Conservation (phyloP, 1,140 invertebrate genomes). For the Drosophila jambulina region DNA sequence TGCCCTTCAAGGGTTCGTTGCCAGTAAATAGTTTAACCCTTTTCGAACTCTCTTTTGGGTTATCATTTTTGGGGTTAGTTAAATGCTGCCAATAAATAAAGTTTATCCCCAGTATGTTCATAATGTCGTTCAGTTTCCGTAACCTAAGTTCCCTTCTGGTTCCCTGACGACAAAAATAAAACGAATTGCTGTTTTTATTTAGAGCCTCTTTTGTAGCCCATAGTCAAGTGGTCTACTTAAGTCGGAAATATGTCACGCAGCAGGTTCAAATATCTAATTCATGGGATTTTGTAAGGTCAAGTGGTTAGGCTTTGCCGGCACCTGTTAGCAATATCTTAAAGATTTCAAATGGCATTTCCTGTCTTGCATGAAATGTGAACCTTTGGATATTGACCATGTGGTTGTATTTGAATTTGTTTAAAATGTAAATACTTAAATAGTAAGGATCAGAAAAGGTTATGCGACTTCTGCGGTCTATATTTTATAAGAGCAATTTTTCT, state of each 20-base stretch:
- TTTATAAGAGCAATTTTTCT: no score
- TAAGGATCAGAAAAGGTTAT: background rate
- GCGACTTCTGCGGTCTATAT: no score
- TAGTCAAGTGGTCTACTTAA: constrained; percentile 34
- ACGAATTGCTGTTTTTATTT: constrained; percentile 1
- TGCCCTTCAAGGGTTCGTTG: constrained; percentile 35
- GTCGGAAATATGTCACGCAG: constrained; percentile 12
- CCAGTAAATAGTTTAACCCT: constrained; percentile 56
- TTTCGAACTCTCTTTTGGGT: constrained; percentile 18
- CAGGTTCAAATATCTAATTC: constrained; percentile 44
- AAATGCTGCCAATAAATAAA: constrained; percentile 47
- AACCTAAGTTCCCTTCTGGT: background rate
- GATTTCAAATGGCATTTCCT: constrained; percentile 15
- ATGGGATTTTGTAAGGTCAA: constrained; percentile 35
- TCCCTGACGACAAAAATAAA: constrained; percentile 12
- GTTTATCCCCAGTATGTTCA: constrained; percentile 30
- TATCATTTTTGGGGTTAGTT: constrained; percentile 30
- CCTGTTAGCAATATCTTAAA: background rate
- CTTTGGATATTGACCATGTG: background rate
- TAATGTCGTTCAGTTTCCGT: background rate
- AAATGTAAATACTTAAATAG: background rate
- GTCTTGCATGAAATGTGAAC: background rate
- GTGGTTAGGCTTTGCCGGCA: constrained; percentile 4
- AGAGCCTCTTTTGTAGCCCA: background rate
- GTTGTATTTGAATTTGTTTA: background rate